Evolutionary conservation across 2,113 vertebrate genomes (phyloP).

Genomic region (Nicator chloris): DNA sequence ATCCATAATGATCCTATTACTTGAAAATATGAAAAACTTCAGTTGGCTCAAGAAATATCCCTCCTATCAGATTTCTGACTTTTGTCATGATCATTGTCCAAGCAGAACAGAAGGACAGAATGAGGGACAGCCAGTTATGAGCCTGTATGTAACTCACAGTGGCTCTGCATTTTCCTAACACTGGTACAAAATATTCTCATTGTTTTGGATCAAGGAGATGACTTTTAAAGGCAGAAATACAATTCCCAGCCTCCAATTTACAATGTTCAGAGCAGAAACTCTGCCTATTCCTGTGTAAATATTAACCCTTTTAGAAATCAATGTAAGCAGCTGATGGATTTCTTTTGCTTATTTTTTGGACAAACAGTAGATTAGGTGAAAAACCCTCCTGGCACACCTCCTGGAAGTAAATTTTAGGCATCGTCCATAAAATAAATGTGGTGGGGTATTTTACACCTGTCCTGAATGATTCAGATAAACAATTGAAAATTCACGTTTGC

Average conservation of each 20-base stretch:
- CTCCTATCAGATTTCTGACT: constrained; percentile 20
- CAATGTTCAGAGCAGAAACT: not conserved
- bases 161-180: not conserved
- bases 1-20: constrained; percentile 32
- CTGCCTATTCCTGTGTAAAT: not conserved
- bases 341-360: not conserved
- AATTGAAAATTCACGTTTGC: not conserved
- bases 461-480: not conserved
- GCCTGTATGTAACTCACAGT: not conserved
- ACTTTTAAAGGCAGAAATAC: not conserved
- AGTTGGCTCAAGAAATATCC: not conserved
- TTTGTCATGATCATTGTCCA: not conserved
- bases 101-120: not conserved
- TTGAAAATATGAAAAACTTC: constrained; percentile 22
- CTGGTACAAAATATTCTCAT: not conserved
- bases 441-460: not conserved
- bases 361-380: not conserved
- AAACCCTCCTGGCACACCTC: not conserved
- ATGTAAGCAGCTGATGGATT: not conserved
- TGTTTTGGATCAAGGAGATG: not conserved
- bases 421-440: not conserved
- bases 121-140: not conserved
- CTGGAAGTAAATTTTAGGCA: not conserved
- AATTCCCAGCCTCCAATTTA: not conserved
- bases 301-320: not conserved